Percentiles rank a stretch among this genome's conserved stretches.
phyloP scores from a whole-genome alignment of 2,888 invertebrate species.

The Acanthopleura granulata region DNA sequence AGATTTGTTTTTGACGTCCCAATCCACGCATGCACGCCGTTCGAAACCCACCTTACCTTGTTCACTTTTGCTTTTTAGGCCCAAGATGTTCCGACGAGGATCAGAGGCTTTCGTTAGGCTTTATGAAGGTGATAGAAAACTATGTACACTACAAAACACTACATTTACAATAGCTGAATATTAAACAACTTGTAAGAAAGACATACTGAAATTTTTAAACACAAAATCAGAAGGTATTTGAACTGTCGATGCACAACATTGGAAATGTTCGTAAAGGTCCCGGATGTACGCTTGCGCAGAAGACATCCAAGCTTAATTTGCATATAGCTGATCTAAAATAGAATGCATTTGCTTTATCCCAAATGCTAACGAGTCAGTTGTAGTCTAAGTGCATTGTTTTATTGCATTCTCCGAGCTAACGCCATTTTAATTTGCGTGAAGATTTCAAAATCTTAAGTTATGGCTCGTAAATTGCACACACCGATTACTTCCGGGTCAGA shows the following conservation, averaged over 20 bases:
- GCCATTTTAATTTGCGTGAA: no score
- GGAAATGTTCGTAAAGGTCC: conserved; percentile 41
- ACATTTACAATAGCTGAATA: conserved; percentile 13
- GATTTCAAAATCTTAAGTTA: no score
- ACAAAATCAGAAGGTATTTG: conserved; percentile 26
- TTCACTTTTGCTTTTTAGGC: conserved; percentile 7
- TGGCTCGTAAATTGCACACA: no score
- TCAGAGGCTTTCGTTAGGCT: neutral
- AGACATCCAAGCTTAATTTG: neutral
- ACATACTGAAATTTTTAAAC: conserved; percentile 16
- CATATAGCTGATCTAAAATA: conserved; percentile 25
- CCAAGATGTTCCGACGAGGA: neutral
- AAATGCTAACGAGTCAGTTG: no score
- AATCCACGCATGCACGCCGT: neutral
- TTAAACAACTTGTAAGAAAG: conserved; percentile 16
- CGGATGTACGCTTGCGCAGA: conserved; percentile 45
- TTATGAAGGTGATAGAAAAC: conserved; percentile 10
- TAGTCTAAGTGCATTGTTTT: no score
- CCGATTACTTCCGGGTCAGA: no score
- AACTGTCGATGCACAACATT: conserved; percentile 42
- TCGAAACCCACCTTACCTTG: conserved; percentile 13
- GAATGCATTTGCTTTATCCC: neutral
- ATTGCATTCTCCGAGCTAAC: no score
- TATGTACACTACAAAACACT: conserved; percentile 16
- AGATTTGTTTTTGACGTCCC: conserved; percentile 13